Evolutionary conservation across 92 coral and sea anemone genomes (phyloP).

Genomic region (Siderastrea siderea): DNA sequence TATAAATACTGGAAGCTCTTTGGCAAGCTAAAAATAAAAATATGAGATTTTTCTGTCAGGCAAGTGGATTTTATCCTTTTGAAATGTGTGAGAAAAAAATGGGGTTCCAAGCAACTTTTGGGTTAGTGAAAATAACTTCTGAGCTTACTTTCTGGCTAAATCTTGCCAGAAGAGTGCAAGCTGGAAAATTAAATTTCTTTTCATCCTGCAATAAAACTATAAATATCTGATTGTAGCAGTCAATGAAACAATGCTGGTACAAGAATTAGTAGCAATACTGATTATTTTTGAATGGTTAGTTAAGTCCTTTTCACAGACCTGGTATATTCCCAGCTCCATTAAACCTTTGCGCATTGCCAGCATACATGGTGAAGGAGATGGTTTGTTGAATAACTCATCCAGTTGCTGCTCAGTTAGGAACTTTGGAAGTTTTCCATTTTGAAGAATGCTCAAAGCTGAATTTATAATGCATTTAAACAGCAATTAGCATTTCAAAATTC

Average conservation of each 20-base stretch:
- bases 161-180: too few relatives aligned
- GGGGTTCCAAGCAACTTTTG: too few relatives aligned
- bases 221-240: neutral
- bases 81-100: too few relatives aligned
- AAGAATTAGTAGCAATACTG: constrained; percentile 6
- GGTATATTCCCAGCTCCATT: constrained; percentile 61
- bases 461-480: constrained; percentile 12
- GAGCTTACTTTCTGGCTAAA: too few relatives aligned
- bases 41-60: too few relatives aligned
- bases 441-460: constrained; percentile 60
- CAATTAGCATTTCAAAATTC: constrained; percentile 20
- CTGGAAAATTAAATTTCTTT: too few relatives aligned
- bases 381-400: constrained; percentile 47
- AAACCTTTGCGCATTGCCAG: constrained; percentile 49
- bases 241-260: neutral
- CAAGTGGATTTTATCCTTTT: too few relatives aligned
- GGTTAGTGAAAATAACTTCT: too few relatives aligned
- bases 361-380: constrained; percentile 51
- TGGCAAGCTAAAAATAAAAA: constrained; percentile 23
- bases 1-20: constrained; percentile 45
- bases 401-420: constrained; percentile 46
- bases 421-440: constrained; percentile 61
- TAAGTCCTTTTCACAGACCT: constrained; percentile 39
- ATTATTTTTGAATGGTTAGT: constrained; percentile 4
- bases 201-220: too few relatives aligned